These are phyloP conservation scores for Tethea ocularis DNA, from an alignment of 2,888 invertebrate species.

Conservation along the genomic window DNA sequence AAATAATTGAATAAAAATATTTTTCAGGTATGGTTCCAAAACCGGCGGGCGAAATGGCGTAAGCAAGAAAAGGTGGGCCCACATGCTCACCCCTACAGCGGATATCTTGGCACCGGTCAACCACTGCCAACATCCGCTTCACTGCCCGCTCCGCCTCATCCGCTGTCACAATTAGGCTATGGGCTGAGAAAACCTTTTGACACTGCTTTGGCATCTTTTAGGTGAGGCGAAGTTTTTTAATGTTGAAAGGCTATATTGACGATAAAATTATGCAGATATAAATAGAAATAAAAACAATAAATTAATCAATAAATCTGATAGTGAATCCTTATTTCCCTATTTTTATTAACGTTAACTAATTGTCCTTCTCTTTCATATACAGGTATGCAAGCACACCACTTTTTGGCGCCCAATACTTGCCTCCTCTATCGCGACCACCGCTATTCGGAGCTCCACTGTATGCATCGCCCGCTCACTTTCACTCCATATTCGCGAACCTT, in stretches of 20 bases:
- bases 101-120: conserved; percentile 87
- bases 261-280: neutral
- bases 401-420: conserved; percentile 72
- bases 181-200: conserved; percentile 90
- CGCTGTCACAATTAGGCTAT: conserved; percentile 90
- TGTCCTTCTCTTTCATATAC: conserved; percentile 22
- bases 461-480: conserved; percentile 87
- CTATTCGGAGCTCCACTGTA: conserved; percentile 75
- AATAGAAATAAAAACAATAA: neutral
- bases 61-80: conserved; percentile 97
- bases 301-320: neutral
- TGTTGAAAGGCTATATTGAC: no score
- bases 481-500: conserved; percentile 92
- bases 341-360: neutral
- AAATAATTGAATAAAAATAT: conserved; percentile 30
- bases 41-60: conserved; percentile 95
- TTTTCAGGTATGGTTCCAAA: conserved; percentile 96
- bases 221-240: conserved; percentile 73
- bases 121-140: conserved; percentile 86
- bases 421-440: conserved; percentile 65
- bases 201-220: conserved; percentile 86
- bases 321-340: neutral
- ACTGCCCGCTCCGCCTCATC: conserved; percentile 88
- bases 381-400: conserved; percentile 74
- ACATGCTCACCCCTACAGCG: conserved; percentile 94